Percentiles rank a stretch among this genome's conserved stretches.
Evolutionary conservation across 2,888 invertebrate genomes (phyloP).

Genomic region (Andrena trimmerana): DNA sequence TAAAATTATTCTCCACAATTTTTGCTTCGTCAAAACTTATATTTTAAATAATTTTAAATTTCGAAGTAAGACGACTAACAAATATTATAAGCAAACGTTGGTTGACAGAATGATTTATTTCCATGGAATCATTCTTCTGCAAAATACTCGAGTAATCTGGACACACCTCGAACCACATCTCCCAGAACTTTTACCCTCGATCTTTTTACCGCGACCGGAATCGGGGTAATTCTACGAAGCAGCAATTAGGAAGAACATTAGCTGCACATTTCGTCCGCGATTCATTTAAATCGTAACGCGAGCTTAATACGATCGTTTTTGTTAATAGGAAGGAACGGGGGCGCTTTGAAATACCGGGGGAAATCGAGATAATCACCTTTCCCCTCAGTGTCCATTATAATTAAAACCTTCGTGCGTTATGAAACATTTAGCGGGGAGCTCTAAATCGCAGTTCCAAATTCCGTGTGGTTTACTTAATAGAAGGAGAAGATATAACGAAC

Average conservation of each 20-base stretch:
- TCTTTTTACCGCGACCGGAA: slow-evolving; percentile 36
- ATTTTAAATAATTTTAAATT: too few species aligned
- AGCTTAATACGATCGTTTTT: slow-evolving; percentile 42
- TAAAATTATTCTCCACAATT: too few species aligned
- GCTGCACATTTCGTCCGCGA: slow-evolving; percentile 50
- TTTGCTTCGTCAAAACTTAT: too few species aligned
- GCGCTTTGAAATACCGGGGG: neutral
- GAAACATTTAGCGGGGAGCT: neutral
- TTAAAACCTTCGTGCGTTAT: neutral
- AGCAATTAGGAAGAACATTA: slow-evolving; percentile 64
- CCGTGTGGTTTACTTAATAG: neutral
- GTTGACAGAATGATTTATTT: neutral
- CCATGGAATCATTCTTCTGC: neutral
- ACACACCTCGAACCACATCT: neutral
- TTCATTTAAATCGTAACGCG: slow-evolving; percentile 40
- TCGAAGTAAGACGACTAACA: too few species aligned
- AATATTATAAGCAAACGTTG: too few species aligned
- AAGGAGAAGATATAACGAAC: neutral
- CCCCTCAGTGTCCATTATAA: neutral
- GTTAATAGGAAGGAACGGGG: slow-evolving; percentile 19
- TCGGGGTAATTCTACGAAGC: slow-evolving; percentile 59
- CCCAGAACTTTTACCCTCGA: neutral
- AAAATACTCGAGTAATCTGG: slow-evolving; percentile 1
- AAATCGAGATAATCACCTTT: slow-evolving; percentile 1
- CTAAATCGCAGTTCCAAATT: neutral